Percentiles rank a stretch among this genome's conserved stretches.
These are phyloP conservation scores for Diceros bicornis DNA, from an alignment of 2,797 vertebrate species.

Conservation along the genomic window DNA sequence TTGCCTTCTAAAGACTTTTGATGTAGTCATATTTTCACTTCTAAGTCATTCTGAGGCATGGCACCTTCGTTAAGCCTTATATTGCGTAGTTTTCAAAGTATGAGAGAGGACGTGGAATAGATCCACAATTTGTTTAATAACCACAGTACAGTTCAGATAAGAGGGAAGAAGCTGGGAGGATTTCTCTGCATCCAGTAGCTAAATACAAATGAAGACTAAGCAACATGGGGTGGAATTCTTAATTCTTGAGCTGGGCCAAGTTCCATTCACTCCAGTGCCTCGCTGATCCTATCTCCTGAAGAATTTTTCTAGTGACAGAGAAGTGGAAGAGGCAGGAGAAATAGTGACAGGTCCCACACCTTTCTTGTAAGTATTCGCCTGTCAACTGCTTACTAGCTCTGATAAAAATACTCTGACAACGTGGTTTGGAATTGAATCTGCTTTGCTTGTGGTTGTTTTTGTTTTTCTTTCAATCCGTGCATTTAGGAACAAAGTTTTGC, in stretches of 20 bases:
- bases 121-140: slow-evolving; percentile 89
- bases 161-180: slow-evolving; percentile 72
- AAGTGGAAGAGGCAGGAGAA: slow-evolving; percentile 58
- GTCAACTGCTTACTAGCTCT: slow-evolving; percentile 28
- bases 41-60: slow-evolving; percentile 87
- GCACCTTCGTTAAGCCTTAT: slow-evolving; percentile 88
- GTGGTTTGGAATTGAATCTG: slow-evolving; percentile 28
- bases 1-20: slow-evolving; percentile 91
- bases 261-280: slow-evolving; percentile 70
- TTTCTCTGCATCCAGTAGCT: slow-evolving; percentile 77
- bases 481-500: slow-evolving; percentile 6
- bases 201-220: slow-evolving; percentile 18
- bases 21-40: slow-evolving; percentile 90
- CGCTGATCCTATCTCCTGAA: slow-evolving; percentile 58
- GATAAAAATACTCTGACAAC: slow-evolving; percentile 2
- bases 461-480: neutral
- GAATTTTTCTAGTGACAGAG: slow-evolving; percentile 30
- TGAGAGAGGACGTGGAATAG: slow-evolving; percentile 86
- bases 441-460: neutral
- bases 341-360: neutral
- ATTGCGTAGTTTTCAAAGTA: slow-evolving; percentile 87
- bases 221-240: slow-evolving; percentile 75
- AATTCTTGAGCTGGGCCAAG: slow-evolving; percentile 69
- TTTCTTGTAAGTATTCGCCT: slow-evolving; percentile 40
- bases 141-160: slow-evolving; percentile 83